Base-by-base conservation (phyloP, 2,113 vertebrate genomes). In the Tachuris rubrigastra region DNA sequence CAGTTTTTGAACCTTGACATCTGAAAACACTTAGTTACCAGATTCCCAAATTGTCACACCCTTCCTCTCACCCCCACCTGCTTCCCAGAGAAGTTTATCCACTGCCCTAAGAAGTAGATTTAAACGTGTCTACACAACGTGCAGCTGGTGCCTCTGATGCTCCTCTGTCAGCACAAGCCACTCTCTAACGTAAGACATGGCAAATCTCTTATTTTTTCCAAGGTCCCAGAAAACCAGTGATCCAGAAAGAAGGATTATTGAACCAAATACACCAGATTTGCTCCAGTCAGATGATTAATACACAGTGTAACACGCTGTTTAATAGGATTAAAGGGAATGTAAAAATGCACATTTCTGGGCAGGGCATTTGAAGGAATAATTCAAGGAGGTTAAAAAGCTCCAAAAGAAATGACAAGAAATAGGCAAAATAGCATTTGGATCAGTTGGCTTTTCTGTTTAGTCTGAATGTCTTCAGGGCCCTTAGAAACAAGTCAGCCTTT, bases 261-360 rank as follows among this genome's bases (percentile, higher is more conserved):
- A 92, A 90, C 76, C 73, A 88, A 96, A 96, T 89, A 93, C 91
- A 93, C 89, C 87, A 93, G 95, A 90, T 93, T 91, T 95, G 73
- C 94, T 93, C 76, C 94, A 97, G 94, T 96, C 97, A 96, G 96
- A 97, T 96, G 93, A 97, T 95, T 95, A 95, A 97, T 92, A 85
- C 89, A n/a, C 59, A 83, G 82, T 14, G 80, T 94, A 95, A 92
- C 65, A 75, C 5, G 2, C 73, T 68, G 77, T 39, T 94, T 95
- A 85, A 95, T 52, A 87, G 89, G 94, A 96, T 97, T 97, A 96
- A 85, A 86, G 50, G 56, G 88, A 85, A 93, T 6, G 42, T 28
- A 94, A 92, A 92, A 93, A 94, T 33, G 59, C 91, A 63, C 88
- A 84, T 95, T 95, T 97, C 92, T 94, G 72, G 63, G 75, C 47